These are phyloP conservation scores for Cairina moschata DNA, from an alignment of 2,113 vertebrate species.

Conservation along the genomic window DNA sequence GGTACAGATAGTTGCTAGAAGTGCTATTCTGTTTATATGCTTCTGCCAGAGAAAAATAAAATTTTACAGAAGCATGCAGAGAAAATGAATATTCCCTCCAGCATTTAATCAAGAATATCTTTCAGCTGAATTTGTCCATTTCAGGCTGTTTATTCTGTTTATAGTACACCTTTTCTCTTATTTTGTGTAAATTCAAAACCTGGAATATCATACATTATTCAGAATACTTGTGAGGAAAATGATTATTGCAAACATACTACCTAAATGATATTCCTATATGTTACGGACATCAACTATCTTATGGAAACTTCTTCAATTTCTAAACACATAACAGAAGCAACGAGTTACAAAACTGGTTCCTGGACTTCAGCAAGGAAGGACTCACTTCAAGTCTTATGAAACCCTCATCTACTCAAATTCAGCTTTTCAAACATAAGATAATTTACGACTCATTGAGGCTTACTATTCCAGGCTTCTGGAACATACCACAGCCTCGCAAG, in stretches of 20 bases:
- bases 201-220: not conserved
- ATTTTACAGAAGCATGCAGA: not conserved
- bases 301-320: not conserved
- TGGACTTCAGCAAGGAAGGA: not conserved
- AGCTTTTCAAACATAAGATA: fast-evolving
- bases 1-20: not conserved
- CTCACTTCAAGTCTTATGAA: not conserved
- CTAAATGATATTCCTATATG: not conserved
- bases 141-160: not conserved
- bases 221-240: not conserved
- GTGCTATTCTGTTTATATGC: not conserved
- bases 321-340: not conserved
- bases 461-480: not conserved
- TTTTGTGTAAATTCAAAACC: not conserved
- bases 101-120: slow-evolving; percentile 10
- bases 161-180: not conserved
- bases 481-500: not conserved
- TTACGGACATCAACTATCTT: not conserved
- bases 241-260: not conserved
- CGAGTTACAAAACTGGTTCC: not conserved
- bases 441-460: not conserved
- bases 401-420: not conserved
- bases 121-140: not conserved
- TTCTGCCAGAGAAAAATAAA: slow-evolving; percentile 20
- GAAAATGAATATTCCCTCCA: slow-evolving; percentile 30